Evolutionary conservation across 2,888 invertebrate genomes (phyloP), one percentile per base, ranked within the genome.

Genomic region (Branchipolynoe longqiensis): DNA sequence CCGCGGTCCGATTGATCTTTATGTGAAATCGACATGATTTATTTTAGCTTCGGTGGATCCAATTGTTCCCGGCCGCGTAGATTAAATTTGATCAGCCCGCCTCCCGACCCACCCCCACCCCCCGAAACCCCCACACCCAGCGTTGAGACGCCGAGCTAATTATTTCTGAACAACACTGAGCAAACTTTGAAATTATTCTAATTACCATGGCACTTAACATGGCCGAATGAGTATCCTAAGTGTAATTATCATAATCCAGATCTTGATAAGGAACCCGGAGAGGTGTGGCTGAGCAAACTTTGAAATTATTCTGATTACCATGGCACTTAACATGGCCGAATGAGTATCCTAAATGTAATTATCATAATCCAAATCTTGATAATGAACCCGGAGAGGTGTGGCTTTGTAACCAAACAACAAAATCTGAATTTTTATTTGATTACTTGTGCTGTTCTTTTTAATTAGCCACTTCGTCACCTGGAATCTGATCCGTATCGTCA

Each of bases 21-120:
- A 69, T 69, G 69, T 69, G 69, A 69, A 38, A 69, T 69, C 69
- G 69, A 69, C 69, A 69, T 36, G 69, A 69, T 69, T 69, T 69
- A 69, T 69, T 69, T 69, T n/a, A 38, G 38, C 69, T 69, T 38
- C 3, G 69, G 36, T 69, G 69, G 36, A 33, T 69, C 69, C 36
- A 12, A 69, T 69, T 69, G 69, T 69, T 69, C 69, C n/a, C 14
- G 22, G 69, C 69, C 18, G 69, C 36, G 12, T 69, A n/a, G 36
- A 38, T 18, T 69, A 69, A 69, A 69, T 69, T 69, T 69, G 69
- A 69, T 69, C 69, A 69, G 69, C 36, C n/a, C n/a, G 33, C 38
- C 69, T 69, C 69, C 14, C 38, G 38, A 69, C 38, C 69, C 69
- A n/a, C n/a, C n/a, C n/a, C n/a, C n/a, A n/a, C n/a, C n/a, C n/a